phyloP scores from a whole-genome alignment of 2,797 vertebrate genomes.

The Mormyrops boulengeri region DNA sequence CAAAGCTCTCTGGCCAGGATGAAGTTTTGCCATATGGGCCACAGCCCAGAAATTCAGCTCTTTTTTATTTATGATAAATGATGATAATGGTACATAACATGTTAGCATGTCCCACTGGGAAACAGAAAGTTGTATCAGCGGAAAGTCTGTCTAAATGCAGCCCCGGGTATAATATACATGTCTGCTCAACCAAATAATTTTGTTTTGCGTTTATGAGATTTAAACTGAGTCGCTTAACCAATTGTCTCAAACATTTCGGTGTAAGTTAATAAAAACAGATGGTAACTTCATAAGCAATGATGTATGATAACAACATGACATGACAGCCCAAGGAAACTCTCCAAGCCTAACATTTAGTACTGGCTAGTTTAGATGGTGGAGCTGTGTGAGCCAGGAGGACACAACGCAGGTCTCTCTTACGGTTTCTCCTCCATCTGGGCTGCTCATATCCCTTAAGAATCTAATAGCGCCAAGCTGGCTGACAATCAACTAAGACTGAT shows the following conservation, averaged over 20 bases:
- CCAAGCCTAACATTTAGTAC: background rate
- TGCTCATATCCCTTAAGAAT: background rate
- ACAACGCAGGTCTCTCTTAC: background rate
- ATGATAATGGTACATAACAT: background rate
- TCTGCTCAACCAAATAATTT: background rate
- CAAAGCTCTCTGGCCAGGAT: background rate
- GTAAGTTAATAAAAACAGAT: background rate
- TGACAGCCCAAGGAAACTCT: background rate
- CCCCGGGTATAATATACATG: background rate
- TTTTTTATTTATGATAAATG: background rate
- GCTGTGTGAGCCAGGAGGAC: background rate
- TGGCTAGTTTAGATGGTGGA: background rate
- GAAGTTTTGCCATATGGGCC: background rate
- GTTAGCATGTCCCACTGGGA: background rate
- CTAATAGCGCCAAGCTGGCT: background rate
- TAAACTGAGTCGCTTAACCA: background rate
- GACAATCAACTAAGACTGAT: background rate
- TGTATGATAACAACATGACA: background rate
- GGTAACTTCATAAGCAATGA: background rate
- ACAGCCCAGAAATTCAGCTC: background rate
- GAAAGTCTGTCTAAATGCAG: background rate
- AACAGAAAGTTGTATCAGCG: background rate
- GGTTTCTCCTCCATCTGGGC: background rate
- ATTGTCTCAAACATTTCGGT: background rate
- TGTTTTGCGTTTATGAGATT: background rate